Conservation (phyloP, 1,140 invertebrate species). For the Neocloeon triangulifer region DNA sequence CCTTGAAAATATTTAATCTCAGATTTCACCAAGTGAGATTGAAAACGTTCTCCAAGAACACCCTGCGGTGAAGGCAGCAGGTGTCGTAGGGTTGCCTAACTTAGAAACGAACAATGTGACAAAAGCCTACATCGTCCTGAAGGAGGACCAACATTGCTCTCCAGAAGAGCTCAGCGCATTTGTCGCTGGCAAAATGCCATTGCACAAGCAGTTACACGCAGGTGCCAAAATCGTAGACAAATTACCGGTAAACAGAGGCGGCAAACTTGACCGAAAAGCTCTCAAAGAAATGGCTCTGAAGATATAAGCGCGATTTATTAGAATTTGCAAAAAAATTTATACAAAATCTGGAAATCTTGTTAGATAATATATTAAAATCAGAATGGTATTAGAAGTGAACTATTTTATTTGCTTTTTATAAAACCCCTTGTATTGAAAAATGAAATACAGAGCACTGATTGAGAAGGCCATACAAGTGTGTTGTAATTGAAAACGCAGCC, state of each 20-base stretch:
- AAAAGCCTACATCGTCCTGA: background rate
- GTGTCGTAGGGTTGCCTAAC: background rate
- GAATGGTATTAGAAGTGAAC: too few species aligned
- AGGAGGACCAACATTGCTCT: too few species aligned
- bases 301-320: background rate
- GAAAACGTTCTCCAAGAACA: background rate
- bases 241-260: slow-evolving; percentile 1
- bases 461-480: too few species aligned
- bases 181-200: background rate
- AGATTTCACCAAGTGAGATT: background rate
- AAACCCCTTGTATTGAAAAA: too few species aligned
- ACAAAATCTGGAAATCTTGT: too few species aligned
- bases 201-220: slow-evolving; percentile 1
- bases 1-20: too few species aligned
- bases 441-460: too few species aligned
- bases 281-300: background rate
- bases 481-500: too few species aligned
- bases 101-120: background rate
- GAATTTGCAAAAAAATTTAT: too few species aligned
- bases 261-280: slow-evolving; percentile 1
- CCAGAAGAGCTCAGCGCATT: too few species aligned
- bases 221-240: background rate
- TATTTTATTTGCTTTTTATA: too few species aligned
- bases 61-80: background rate
- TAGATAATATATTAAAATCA: too few species aligned